Evolutionary conservation across 2,797 vertebrate genomes (phyloP).

Genomic region (Poeciliopsis gracilis): DNA sequence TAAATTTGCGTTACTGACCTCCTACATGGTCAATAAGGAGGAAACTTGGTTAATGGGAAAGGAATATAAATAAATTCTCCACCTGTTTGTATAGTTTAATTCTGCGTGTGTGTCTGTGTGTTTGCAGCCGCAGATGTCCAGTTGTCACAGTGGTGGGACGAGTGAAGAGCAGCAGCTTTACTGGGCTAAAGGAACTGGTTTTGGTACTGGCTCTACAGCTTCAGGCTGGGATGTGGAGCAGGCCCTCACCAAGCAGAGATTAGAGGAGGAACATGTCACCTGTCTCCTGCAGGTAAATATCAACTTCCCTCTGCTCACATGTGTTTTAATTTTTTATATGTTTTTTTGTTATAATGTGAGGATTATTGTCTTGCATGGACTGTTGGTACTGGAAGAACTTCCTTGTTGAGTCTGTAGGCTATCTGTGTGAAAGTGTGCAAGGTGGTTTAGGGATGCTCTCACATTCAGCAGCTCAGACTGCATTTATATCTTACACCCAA

Average conservation of each 20-base stretch:
- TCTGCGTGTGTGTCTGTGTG: neutral
- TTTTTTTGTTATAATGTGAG: neutral
- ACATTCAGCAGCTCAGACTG: neutral
- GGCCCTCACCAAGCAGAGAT: conserved; percentile 95
- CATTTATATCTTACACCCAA: neutral
- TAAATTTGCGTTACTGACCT: no score
- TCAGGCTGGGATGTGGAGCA: conserved; percentile 99
- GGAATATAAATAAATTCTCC: neutral
- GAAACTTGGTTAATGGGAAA: neutral
- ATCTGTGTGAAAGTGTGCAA: neutral
- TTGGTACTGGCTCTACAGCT: conserved; percentile 99
- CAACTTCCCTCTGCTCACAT: neutral
- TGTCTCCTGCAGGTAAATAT: conserved; percentile 92
- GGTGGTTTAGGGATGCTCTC: neutral
- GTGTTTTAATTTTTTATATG: neutral
- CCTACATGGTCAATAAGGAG: neutral
- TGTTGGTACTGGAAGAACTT: neutral
- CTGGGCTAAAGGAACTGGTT: conserved; percentile 99
- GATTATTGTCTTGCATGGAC: neutral
- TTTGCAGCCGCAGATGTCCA: conserved; percentile 90
- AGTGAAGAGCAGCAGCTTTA: conserved; percentile 97
- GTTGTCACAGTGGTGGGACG: conserved; percentile 87
- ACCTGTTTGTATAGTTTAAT: neutral
- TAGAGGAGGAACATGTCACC: conserved; percentile 98
- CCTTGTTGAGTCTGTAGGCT: neutral